Conservation (phyloP, 2,113 vertebrate genomes). For the Lethenteron camtschaticum region DNA sequence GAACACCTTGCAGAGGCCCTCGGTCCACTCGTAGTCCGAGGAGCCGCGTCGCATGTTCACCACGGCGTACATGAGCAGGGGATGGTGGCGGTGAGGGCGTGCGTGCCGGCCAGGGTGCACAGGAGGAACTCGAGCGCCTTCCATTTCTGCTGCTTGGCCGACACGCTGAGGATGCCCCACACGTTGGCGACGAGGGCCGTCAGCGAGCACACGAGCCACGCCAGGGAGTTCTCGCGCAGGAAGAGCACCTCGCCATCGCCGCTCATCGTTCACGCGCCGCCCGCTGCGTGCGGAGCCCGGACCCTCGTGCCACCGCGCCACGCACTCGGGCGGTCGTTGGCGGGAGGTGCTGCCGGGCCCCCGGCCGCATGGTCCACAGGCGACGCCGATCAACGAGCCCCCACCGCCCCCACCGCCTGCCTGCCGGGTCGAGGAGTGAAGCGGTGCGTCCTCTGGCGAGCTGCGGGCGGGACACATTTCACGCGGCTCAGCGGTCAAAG, state of each 20-base stretch:
- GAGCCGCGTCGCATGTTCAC: slow-evolving; percentile 25
- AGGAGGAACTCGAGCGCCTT: slow-evolving; percentile 39
- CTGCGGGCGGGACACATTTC: too few relatives aligned
- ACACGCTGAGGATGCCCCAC: slow-evolving; percentile 47
- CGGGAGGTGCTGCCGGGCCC: neutral
- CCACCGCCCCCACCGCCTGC: neutral
- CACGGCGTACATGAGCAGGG: slow-evolving; percentile 35
- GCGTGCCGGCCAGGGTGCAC: slow-evolving; percentile 36
- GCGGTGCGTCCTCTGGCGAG: too few relatives aligned
- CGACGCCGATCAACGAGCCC: neutral
- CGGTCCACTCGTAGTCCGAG: slow-evolving; percentile 38
- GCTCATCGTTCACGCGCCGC: neutral
- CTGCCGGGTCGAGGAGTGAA: too few relatives aligned
- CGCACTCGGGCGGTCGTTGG: neutral
- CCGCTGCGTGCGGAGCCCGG: neutral
- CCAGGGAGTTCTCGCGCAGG: slow-evolving; percentile 17
- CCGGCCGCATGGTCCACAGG: neutral
- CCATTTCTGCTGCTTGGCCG: slow-evolving; percentile 41
- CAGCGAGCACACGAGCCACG: slow-evolving; percentile 44
- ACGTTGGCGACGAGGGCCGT: slow-evolving; percentile 38
- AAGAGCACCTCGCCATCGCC: too few relatives aligned
- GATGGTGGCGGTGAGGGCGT: slow-evolving; percentile 40
- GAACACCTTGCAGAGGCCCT: slow-evolving; percentile 46
- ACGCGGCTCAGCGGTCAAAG: too few relatives aligned
- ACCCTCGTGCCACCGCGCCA: neutral